Evolutionary conservation across 2,888 invertebrate genomes (phyloP).

Genomic region (Chalcis sispes): DNA sequence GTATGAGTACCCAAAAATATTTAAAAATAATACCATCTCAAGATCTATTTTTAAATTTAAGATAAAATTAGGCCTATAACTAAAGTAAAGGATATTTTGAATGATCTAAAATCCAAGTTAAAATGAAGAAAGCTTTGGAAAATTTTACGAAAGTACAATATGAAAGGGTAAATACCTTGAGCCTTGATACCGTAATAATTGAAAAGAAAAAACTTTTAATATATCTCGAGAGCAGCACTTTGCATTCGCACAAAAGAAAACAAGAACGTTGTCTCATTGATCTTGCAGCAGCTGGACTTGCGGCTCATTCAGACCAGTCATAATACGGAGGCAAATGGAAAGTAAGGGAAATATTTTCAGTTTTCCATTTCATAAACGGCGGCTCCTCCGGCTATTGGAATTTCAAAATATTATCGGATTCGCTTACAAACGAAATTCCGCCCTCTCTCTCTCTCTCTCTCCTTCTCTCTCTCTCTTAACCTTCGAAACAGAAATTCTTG

Average conservation of each 20-base stretch:
- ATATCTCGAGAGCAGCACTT: conserved; percentile 1
- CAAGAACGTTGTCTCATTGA: conserved; percentile 17
- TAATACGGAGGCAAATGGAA: conserved; percentile 3
- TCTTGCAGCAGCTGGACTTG: conserved; percentile 34
- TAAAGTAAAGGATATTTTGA: no score
- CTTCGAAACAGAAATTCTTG: conserved; percentile 9
- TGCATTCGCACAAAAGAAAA: conserved; percentile 26
- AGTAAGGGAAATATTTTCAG: conserved; percentile 37
- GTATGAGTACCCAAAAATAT: no score
- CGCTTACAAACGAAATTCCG: conserved; percentile 45
- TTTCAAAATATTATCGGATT: conserved; percentile 61
- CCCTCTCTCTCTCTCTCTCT: no score
- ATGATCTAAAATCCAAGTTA: no score
- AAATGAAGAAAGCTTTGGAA: neutral
- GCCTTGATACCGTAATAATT: conserved; percentile 31
- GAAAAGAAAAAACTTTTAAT: conserved; percentile 31
- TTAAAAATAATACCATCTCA: no score
- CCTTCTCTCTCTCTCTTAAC: no score
- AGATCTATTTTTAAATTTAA: no score
- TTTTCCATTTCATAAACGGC: conserved; percentile 19
- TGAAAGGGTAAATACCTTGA: conserved; percentile 23
- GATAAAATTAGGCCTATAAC: no score
- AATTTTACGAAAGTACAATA: neutral
- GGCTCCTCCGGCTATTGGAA: neutral
- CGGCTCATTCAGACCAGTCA: conserved; percentile 5